Conservation (phyloP, 2,797 vertebrate genomes). For the Liparis tanakae region DNA sequence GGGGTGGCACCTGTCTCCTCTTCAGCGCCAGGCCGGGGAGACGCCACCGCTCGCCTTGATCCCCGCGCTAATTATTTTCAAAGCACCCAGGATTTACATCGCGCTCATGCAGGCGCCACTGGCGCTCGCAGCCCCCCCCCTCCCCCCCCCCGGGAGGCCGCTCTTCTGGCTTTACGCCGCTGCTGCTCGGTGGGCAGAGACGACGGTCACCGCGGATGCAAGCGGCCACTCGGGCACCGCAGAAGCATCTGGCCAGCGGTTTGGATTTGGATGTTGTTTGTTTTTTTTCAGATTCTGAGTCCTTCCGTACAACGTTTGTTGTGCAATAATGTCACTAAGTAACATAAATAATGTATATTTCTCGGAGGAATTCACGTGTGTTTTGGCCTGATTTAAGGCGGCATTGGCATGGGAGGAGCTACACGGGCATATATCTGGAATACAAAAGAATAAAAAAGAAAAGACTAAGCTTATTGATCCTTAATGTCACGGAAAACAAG, state of each 20-base stretch:
- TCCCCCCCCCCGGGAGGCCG: conserved; percentile 70
- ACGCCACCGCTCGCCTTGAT: conserved; percentile 79
- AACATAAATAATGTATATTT: conserved; percentile 8
- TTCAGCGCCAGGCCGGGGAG: conserved; percentile 79
- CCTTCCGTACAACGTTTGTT: conserved; percentile 23
- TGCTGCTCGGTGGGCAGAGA: conserved; percentile 54
- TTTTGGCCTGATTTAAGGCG: neutral
- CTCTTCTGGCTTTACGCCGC: conserved; percentile 68
- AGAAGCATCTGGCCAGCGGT: conserved; percentile 53
- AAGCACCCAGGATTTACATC: conserved; percentile 82
- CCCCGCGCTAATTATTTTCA: conserved; percentile 84
- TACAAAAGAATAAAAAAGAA: neutral
- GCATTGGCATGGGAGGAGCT: neutral
- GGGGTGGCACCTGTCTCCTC: conserved; percentile 82
- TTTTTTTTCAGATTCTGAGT: conserved; percentile 43
- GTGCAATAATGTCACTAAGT: conserved; percentile 18
- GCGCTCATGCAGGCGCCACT: conserved; percentile 78
- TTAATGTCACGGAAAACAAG: neutral
- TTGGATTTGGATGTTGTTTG: conserved; percentile 43
- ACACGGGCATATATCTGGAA: conserved; percentile 5
- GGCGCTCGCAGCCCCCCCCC: conserved; percentile 64
- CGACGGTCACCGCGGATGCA: conserved; percentile 57
- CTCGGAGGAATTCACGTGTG: conserved; percentile 4
- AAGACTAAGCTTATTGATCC: neutral
- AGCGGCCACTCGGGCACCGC: conserved; percentile 48